Evolutionary conservation across 1,140 invertebrate species (phyloP).

Genomic region (Drosophila takahashii): DNA sequence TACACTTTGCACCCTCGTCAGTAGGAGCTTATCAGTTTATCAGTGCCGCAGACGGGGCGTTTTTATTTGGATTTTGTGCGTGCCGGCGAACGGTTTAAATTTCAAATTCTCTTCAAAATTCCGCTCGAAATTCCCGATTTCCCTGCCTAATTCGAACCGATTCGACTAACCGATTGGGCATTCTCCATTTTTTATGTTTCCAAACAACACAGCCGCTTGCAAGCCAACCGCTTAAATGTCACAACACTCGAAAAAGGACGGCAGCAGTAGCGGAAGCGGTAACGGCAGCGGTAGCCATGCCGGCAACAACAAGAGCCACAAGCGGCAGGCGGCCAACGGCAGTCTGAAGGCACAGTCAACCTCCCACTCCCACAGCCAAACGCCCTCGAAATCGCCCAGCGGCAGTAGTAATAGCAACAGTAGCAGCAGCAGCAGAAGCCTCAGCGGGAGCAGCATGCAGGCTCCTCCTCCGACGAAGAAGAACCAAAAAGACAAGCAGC

Average conservation of each 20-base stretch:
- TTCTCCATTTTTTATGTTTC: constrained; percentile 7
- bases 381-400: constrained; percentile 8
- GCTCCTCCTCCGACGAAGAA: too few species aligned
- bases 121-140: too few species aligned
- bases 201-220: constrained; percentile 21
- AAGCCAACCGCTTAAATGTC: constrained; percentile 71
- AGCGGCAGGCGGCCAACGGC: constrained; percentile 34
- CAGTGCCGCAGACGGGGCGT: not conserved
- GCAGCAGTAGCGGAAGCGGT: constrained; percentile 19
- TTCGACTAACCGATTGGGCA: not conserved
- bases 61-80: not conserved
- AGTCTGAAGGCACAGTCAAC: constrained; percentile 22
- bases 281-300: constrained; percentile 40
- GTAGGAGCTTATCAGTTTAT: constrained; percentile 18
- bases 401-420: not conserved
- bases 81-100: constrained; percentile 1
- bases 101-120: not conserved
- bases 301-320: constrained; percentile 33
- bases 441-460: constrained; percentile 9
- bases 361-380: constrained; percentile 20
- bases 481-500: constrained; percentile 84
- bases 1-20: not conserved
- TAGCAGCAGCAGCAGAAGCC: not conserved
- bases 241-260: constrained; percentile 77
- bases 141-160: not conserved